A percentile compares a stretch with the other conserved stretches of the same genome.
Evolutionary conservation across 1,140 invertebrate species (phyloP).

Genomic region (Zaprionus davidi): DNA sequence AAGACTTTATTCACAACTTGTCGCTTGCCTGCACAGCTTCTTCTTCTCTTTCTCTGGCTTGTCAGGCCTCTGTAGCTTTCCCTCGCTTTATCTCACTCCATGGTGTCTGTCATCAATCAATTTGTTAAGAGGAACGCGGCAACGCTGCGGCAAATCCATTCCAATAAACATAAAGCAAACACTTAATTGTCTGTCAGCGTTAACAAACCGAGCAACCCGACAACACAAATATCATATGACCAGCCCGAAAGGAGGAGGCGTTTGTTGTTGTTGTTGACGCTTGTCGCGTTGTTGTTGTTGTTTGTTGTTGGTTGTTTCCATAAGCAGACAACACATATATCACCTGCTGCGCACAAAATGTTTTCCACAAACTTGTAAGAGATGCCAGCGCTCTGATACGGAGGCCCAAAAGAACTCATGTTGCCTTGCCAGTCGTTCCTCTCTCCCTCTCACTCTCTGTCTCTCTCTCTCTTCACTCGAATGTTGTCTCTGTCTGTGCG

Average conservation of each 20-base stretch:
- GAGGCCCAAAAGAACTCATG: conserved; percentile 58
- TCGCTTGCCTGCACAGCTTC: conserved; percentile 23
- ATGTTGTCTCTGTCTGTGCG: conserved; percentile 30
- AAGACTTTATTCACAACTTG: conserved; percentile 50
- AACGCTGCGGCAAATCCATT: conserved; percentile 70
- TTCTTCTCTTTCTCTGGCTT: not conserved
- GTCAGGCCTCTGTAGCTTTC: not conserved
- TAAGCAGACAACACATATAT: conserved; percentile 78
- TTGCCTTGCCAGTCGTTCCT: conserved; percentile 20
- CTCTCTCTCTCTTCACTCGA: conserved; percentile 1
- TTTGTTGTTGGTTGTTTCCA: conserved; percentile 48
- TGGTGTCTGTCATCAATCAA: conserved; percentile 72
- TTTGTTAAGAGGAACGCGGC: conserved; percentile 63
- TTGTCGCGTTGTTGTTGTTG: conserved; percentile 8
- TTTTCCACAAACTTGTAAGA: conserved; percentile 82
- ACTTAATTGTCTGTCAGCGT: conserved; percentile 82
- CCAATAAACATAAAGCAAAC: conserved; percentile 82
- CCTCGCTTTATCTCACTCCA: conserved; percentile 9
- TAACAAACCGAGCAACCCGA: conserved; percentile 74
- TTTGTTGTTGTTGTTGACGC: conserved; percentile 35
- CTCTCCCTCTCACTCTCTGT: conserved; percentile 4
- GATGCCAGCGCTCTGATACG: conserved; percentile 68
- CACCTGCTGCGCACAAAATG: conserved; percentile 79
- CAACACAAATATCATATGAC: conserved; percentile 82
- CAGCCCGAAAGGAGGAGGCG: conserved; percentile 45